phyloP scores from a whole-genome alignment of 2,113 vertebrate genomes.

The Carollia perspicillata region DNA sequence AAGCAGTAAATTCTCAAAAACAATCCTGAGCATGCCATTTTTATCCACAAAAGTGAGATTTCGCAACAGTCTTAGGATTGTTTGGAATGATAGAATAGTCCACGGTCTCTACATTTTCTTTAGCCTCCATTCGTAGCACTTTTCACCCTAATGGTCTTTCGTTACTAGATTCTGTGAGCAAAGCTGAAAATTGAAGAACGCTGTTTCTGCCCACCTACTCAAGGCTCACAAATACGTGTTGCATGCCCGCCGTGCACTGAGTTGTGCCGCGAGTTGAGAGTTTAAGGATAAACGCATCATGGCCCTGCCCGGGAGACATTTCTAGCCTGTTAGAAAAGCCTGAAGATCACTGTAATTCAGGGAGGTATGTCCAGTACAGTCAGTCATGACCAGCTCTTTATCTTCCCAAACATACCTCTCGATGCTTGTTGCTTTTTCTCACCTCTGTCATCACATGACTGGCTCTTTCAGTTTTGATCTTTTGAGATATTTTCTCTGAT shows the following conservation, averaged over 20 bases:
- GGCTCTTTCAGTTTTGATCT: background rate
- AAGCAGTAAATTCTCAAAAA: constrained; percentile 26
- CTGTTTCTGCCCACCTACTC: background rate
- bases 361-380: background rate
- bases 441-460: background rate
- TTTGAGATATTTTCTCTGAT: background rate
- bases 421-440: background rate
- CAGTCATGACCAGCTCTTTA: background rate
- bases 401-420: background rate
- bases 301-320: background rate
- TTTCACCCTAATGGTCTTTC: background rate
- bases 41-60: background rate
- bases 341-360: background rate
- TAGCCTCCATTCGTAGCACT: background rate
- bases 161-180: background rate
- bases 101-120: background rate
- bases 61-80: background rate
- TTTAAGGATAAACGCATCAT: background rate
- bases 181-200: constrained; percentile 5
- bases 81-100: background rate
- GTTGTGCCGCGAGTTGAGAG: background rate
- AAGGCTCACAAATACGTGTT: background rate
- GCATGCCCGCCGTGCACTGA: background rate
- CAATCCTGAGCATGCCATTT: background rate
- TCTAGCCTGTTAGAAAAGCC: background rate